phyloP scores from a whole-genome alignment of 2,888 invertebrate genomes.

The Achlya flavicornis region DNA sequence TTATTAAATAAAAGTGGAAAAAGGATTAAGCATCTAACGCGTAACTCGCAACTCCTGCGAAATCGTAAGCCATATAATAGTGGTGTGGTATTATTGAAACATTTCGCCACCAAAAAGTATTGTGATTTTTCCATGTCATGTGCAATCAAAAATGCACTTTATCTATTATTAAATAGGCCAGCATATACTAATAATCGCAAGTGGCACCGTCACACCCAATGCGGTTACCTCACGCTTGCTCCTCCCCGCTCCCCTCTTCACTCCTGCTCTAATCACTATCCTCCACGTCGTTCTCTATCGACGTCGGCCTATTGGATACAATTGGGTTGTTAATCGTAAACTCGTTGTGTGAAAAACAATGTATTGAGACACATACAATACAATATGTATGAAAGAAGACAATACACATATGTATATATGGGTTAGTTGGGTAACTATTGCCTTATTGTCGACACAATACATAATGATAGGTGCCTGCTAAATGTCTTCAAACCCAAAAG shows the following conservation, averaged over 20 bases:
- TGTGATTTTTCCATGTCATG: no score
- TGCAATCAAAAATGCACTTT: slow-evolving; percentile 1
- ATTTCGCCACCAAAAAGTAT: no score
- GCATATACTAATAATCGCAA: background rate
- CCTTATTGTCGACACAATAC: no score
- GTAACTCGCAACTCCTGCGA: no score
- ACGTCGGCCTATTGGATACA: background rate
- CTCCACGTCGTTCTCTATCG: background rate
- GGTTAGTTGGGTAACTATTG: background rate
- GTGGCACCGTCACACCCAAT: slow-evolving; percentile 3
- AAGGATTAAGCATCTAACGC: no score
- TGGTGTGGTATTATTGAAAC: no score
- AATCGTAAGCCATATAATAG: no score
- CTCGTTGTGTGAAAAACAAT: background rate
- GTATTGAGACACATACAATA: background rate
- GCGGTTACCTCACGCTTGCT: slow-evolving; percentile 1
- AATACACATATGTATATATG: background rate
- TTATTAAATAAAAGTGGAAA: background rate
- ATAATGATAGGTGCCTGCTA: no score
- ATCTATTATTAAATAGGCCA: background rate
- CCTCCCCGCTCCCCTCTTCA: background rate
- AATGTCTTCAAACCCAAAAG: no score
- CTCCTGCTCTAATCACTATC: background rate
- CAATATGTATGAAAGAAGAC: background rate
- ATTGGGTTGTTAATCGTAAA: background rate